phyloP scores from a whole-genome alignment of 2,888 invertebrate species.

The Bombylius discolor region DNA sequence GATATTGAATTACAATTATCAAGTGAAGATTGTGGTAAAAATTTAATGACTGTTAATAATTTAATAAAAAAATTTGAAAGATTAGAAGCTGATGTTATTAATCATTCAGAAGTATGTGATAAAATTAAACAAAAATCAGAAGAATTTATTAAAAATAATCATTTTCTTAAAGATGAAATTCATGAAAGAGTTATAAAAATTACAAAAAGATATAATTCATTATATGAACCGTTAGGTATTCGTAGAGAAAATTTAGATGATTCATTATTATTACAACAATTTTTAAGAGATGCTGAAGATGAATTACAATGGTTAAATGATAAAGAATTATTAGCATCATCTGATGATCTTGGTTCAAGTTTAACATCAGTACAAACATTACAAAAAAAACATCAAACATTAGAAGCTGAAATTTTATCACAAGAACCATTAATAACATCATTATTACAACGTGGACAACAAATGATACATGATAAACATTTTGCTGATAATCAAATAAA shows the following conservation, averaged over 20 bases:
- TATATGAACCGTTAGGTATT: slow-evolving; percentile 84
- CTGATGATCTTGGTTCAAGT: slow-evolving; percentile 51
- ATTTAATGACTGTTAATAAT: slow-evolving; percentile 72
- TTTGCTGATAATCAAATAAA: slow-evolving; percentile 69
- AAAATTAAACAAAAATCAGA: slow-evolving; percentile 66
- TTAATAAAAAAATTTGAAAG: slow-evolving; percentile 67
- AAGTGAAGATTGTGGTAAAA: slow-evolving; percentile 54
- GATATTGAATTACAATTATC: slow-evolving; percentile 63
- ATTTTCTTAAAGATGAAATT: slow-evolving; percentile 84
- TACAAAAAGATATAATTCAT: slow-evolving; percentile 57
- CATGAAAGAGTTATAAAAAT: slow-evolving; percentile 55
- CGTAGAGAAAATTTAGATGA: slow-evolving; percentile 86
- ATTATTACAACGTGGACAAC: slow-evolving; percentile 57
- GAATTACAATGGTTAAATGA: slow-evolving; percentile 84
- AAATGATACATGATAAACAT: slow-evolving; percentile 73
- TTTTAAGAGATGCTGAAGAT: slow-evolving; percentile 83
- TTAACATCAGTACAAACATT: slow-evolving; percentile 71
- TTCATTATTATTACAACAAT: slow-evolving; percentile 74
- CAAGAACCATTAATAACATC: slow-evolving; percentile 70
- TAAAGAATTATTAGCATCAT: slow-evolving; percentile 56
- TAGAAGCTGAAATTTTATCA: slow-evolving; percentile 80
- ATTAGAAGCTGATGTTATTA: slow-evolving; percentile 74
- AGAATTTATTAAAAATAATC: slow-evolving; percentile 62
- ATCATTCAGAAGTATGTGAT: slow-evolving; percentile 71
- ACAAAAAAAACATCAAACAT: slow-evolving; percentile 83